Evolutionary conservation across 2,888 invertebrate species (phyloP).

Genomic region (Agrotis segetum): DNA sequence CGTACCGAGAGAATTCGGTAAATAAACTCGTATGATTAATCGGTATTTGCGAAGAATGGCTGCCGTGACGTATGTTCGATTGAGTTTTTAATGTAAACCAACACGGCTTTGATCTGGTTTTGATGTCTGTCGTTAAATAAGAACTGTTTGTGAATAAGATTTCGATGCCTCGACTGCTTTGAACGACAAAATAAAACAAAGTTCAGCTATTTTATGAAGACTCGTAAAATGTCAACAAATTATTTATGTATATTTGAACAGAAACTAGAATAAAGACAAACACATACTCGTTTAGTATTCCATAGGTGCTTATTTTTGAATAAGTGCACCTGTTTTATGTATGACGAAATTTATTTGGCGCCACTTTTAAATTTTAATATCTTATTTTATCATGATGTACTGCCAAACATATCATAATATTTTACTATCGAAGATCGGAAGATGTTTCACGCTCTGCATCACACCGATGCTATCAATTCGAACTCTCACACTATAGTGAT

Average conservation of each 20-base stretch:
- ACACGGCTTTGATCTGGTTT: slow-evolving; percentile 47
- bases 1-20: slow-evolving; percentile 42
- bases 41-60: slow-evolving; percentile 37
- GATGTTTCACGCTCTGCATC: background rate
- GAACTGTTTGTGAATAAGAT: slow-evolving; percentile 29
- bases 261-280: slow-evolving; percentile 3
- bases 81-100: slow-evolving; percentile 33
- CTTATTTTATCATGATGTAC: background rate
- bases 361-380: background rate
- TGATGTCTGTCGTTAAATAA: slow-evolving; percentile 30
- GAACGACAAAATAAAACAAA: slow-evolving; percentile 28
- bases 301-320: background rate
- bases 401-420: background rate
- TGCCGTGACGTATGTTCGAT: slow-evolving; percentile 39
- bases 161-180: slow-evolving; percentile 2
- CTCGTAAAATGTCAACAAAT: slow-evolving; percentile 12
- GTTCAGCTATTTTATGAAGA: slow-evolving; percentile 17
- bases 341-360: background rate
- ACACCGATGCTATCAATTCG: background rate
- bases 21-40: slow-evolving; percentile 52
- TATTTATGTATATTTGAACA: background rate
- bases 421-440: background rate
- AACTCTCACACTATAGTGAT: background rate
- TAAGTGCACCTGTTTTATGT: background rate
- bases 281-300: background rate